Conservation (phyloP, 1,140 invertebrate genomes). For the Leptinotarsa defecta region DNA sequence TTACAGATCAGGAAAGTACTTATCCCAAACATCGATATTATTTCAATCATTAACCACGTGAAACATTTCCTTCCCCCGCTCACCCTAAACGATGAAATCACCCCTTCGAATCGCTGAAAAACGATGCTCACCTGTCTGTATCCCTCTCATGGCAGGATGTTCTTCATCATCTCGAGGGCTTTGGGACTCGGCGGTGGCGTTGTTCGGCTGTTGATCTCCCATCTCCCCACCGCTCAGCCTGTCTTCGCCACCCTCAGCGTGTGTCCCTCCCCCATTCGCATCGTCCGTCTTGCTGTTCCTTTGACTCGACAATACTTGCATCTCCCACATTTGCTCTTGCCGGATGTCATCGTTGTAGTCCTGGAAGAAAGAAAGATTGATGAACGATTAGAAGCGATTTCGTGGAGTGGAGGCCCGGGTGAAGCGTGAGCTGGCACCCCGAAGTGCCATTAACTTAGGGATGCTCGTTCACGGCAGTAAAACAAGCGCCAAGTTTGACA, state of each 20-base stretch:
- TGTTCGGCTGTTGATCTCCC: conserved; percentile 49
- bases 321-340: conserved; percentile 84
- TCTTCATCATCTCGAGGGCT: conserved; percentile 54
- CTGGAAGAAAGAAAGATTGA: conserved; percentile 35
- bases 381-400: no score
- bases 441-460: no score
- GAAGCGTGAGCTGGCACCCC: no score
- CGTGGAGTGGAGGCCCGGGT: no score
- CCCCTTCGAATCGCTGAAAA: neutral
- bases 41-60: no score
- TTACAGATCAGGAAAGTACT: no score
- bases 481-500: no score
- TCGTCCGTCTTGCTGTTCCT: conserved; percentile 52
- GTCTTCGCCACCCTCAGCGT: conserved; percentile 43
- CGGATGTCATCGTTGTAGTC: conserved; percentile 86
- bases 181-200: conserved; percentile 53
- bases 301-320: conserved; percentile 63
- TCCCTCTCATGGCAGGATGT: conserved; percentile 53
- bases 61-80: no score
- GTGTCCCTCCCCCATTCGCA: conserved; percentile 30
- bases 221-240: conserved; percentile 50
- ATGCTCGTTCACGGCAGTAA: no score
- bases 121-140: conserved; percentile 57
- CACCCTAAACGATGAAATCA: no score
- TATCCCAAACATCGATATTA: no score